Conservation (phyloP, 2,113 vertebrate genomes). For the Cisticola juncidis region DNA sequence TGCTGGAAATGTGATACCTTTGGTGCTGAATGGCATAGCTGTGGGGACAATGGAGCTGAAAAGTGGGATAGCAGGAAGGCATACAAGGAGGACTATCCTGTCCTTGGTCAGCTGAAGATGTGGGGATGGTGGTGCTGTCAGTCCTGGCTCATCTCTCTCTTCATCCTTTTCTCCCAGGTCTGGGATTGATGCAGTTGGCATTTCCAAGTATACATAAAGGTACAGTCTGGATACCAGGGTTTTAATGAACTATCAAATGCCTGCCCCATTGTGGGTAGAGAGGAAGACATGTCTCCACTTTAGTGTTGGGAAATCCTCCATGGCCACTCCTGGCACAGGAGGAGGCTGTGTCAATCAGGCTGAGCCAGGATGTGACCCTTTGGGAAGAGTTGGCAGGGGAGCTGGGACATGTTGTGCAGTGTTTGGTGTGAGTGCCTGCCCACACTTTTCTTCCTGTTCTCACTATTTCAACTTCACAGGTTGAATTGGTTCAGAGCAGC, state of each 20-base stretch:
- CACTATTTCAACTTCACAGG: conserved; percentile 63
- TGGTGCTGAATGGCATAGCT: neutral
- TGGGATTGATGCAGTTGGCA: neutral
- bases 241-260: neutral
- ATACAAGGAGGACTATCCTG: neutral
- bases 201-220: neutral
- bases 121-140: neutral
- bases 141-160: neutral
- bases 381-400: neutral
- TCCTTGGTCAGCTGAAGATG: neutral
- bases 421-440: neutral
- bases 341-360: neutral
- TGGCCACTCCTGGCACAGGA: neutral
- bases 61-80: neutral
- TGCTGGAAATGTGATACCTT: neutral
- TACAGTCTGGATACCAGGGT: neutral
- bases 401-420: neutral
- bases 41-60: neutral
- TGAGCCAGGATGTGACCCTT: neutral
- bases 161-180: neutral
- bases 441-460: neutral
- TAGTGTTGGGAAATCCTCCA: neutral
- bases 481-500: conserved; percentile 67
- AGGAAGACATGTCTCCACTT: neutral
- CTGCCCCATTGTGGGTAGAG: fast-evolving